Evolutionary conservation across 2,797 vertebrate genomes (phyloP), one percentile per base, ranked within the genome.

Genomic region (Acanthornis magna): DNA sequence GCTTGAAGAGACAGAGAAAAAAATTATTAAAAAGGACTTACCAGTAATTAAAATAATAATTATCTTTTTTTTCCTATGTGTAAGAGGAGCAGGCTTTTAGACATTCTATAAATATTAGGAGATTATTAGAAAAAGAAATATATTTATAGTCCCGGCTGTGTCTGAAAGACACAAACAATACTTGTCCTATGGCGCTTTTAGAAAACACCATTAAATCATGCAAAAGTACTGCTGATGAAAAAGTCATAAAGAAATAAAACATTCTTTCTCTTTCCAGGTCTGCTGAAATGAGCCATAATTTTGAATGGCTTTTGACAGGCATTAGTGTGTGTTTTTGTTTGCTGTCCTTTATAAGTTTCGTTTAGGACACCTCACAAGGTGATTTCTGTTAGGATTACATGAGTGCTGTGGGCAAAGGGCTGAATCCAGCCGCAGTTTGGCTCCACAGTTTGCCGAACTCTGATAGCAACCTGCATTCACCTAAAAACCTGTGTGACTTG

Each of bases 21-120:
- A 60, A 5, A 61, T 7, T 7, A 26, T 17, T 57, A 17, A 40
- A 53, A 87, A 60, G 2, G 0, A 55, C 5, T 60, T 40, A 21
- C 1, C n/a, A 61, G 18, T 47, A 77, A 76, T 45, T 60, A 74
- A 32, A 73, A 29, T 13, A 40, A 1, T 19, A 60, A 38, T 58
- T 60, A 0, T 3, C 25, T 16, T 13, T 34, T 14, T 21, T 61
- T n/a, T 6, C 1, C 2, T 51, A 7, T 22, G 2, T 36, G 3
- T 58, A 57, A 76, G 2, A 72, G 25, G 3, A 62, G 5, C 43
- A 7, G 11, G 1, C 0, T 68, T 75, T 76, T 73, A 34, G 22
- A 26, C 9, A 14, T 34, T 20, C 6, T 75, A 26, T 61, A 89
- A 74, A 68, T 45, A 50, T 36, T 61, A 62, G 21, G 7, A 61